A percentile compares a stretch with the other conserved stretches of the same genome.
Conservation (phyloP, 1,140 invertebrate genomes). For the Diachasmimorpha longicaudata region DNA sequence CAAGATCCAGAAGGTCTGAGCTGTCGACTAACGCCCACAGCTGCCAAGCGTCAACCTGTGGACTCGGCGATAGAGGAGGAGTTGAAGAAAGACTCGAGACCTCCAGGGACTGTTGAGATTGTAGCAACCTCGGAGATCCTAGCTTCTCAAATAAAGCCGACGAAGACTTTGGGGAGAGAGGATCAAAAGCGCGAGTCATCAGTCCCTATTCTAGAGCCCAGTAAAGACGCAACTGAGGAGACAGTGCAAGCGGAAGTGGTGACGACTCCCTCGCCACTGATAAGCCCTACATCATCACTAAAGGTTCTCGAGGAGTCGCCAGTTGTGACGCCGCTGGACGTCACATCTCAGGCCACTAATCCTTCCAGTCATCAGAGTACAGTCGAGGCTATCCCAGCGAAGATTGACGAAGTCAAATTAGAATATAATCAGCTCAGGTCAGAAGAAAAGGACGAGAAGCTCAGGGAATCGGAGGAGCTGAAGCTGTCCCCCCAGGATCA, state of each 20-base stretch:
- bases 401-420: not conserved
- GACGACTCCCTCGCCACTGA: conserved; percentile 42
- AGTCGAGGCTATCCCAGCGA: not conserved
- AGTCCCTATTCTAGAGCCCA: conserved; percentile 40
- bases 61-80: not conserved
- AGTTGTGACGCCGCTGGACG: conserved; percentile 27
- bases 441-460: conserved; percentile 14
- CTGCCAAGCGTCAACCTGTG: not conserved
- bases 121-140: conserved; percentile 33
- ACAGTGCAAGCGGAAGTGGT: conserved; percentile 52
- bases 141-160: conserved; percentile 48
- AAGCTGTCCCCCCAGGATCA: conserved; percentile 50
- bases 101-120: not conserved
- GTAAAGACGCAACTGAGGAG: conserved; percentile 50
- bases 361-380: not conserved
- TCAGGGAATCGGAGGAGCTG: conserved; percentile 32
- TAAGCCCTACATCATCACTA: conserved; percentile 26
- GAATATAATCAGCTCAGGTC: not conserved
- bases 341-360: not conserved
- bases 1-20: not conserved
- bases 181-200: conserved; percentile 37
- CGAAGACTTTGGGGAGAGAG: conserved; percentile 49
- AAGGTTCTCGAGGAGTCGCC: conserved; percentile 36
- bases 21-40: not conserved
- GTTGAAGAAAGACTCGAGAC: not conserved